Conservation (phyloP, 2,888 invertebrate species). For the Rambutsinella grinnellia region DNA sequence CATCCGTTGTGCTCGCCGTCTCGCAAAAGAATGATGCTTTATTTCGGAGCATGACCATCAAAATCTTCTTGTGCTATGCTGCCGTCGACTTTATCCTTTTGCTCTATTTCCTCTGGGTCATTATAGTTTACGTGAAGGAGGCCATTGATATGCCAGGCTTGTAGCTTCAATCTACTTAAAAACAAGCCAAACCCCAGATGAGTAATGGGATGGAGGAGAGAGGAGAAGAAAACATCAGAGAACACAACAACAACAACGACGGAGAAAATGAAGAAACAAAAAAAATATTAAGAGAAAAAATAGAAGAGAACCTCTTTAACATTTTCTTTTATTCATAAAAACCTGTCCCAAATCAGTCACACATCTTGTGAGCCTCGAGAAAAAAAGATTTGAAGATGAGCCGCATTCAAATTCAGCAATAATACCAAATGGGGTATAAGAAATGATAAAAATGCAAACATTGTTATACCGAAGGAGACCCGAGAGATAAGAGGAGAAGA, state of each 20-base stretch:
- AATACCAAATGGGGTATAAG: not conserved
- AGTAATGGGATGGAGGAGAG: too few species aligned
- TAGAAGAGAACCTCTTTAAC: not conserved
- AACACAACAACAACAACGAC: slow-evolving; percentile 2
- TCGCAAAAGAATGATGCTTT: slow-evolving; percentile 65
- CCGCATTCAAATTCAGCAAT: too few species aligned
- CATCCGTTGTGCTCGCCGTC: slow-evolving; percentile 65
- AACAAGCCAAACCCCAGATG: not conserved
- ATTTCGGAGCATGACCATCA: slow-evolving; percentile 63
- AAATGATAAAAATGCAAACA: not conserved
- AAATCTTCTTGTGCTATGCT: slow-evolving; percentile 64
- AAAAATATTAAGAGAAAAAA: slow-evolving; percentile 1
- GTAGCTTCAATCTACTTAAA: slow-evolving; percentile 35
- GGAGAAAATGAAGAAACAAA: slow-evolving; percentile 2
- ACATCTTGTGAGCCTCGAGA: too few species aligned
- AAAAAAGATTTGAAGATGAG: not conserved
- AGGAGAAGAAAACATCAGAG: slow-evolving; percentile 1
- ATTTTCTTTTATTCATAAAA: not conserved
- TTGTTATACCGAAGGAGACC: not conserved
- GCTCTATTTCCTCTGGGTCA: slow-evolving; percentile 67
- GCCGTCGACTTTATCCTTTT: slow-evolving; percentile 65
- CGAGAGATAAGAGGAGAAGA: not conserved
- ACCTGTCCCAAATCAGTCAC: too few species aligned
- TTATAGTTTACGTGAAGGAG: slow-evolving; percentile 66
- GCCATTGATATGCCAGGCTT: slow-evolving; percentile 65